phyloP scores from a whole-genome alignment of 2,888 invertebrate genomes.

The Dioctria rufipes region DNA sequence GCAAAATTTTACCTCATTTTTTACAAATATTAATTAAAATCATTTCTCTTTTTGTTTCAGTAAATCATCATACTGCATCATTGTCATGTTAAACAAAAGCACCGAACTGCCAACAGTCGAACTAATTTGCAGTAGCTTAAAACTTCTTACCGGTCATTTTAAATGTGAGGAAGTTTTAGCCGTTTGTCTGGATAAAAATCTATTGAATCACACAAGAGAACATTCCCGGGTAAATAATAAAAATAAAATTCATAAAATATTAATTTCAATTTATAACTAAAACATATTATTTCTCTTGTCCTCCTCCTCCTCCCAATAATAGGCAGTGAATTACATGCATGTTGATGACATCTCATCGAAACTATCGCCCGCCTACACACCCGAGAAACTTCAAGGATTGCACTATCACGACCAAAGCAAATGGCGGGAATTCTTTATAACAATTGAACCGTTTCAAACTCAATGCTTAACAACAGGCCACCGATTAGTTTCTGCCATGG shows the following conservation, averaged over 20 bases:
- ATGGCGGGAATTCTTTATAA: constrained; percentile 84
- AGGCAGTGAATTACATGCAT: constrained; percentile 52
- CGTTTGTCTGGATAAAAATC: constrained; percentile 67
- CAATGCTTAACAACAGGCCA: constrained; percentile 79
- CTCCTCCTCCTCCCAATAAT: background rate
- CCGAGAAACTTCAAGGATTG: constrained; percentile 75
- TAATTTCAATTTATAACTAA: background rate
- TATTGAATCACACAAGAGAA: constrained; percentile 60
- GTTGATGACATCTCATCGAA: constrained; percentile 43
- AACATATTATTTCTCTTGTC: too few relatives aligned
- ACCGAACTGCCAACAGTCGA: constrained; percentile 66
- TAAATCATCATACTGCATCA: constrained; percentile 62
- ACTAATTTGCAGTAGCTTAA: constrained; percentile 71
- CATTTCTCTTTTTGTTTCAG: constrained; percentile 51
- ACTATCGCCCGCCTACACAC: constrained; percentile 62
- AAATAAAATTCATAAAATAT: background rate
- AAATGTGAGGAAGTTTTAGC: constrained; percentile 70
- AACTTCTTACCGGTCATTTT: constrained; percentile 70
- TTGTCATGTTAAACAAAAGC: constrained; percentile 70
- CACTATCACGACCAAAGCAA: constrained; percentile 79
- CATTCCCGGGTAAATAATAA: constrained; percentile 20
- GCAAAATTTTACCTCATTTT: too few relatives aligned
- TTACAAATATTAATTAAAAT: too few relatives aligned
- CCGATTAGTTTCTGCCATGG: constrained; percentile 78
- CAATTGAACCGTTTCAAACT: constrained; percentile 79